These are phyloP conservation scores for Agrochola lota DNA, from an alignment of 2,888 invertebrate genomes.

Conservation along the genomic window DNA sequence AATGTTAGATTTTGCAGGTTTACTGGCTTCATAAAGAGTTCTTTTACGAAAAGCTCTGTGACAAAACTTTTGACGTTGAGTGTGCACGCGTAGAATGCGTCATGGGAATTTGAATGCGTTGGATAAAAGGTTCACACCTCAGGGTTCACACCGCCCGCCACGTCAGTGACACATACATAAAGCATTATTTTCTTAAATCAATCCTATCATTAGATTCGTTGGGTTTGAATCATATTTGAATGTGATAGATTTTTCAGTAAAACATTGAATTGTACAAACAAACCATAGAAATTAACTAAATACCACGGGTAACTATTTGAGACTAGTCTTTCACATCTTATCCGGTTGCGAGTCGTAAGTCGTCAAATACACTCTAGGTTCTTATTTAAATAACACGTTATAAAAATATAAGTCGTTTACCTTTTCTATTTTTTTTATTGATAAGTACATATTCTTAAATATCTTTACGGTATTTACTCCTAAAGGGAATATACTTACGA, in stretches of 20 bases:
- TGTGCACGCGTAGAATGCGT: neutral
- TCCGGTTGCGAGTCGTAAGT: neutral
- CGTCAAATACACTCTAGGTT: neutral
- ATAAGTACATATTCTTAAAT: conserved; percentile 34
- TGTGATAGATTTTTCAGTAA: neutral
- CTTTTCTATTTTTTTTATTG: conserved; percentile 20
- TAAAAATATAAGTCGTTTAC: conserved; percentile 51
- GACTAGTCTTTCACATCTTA: conserved; percentile 53
- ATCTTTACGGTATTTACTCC: conserved; percentile 22
- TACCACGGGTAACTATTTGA: conserved; percentile 51
- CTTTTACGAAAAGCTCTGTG: neutral
- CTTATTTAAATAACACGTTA: conserved; percentile 19
- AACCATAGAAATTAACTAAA: conserved; percentile 1
- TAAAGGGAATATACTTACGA: conserved; percentile 1
- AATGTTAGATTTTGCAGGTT: neutral
- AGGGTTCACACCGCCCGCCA: neutral
- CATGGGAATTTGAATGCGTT: neutral
- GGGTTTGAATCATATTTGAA: too few relatives aligned
- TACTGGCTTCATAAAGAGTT: neutral
- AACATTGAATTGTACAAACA: conserved; percentile 1
- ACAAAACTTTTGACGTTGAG: neutral
- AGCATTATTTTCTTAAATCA: neutral
- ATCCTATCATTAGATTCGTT: conserved; percentile 31
- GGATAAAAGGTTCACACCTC: neutral
- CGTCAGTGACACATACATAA: neutral